Conservation (phyloP, 2,888 invertebrate genomes). For the Tubulanus polymorphus region DNA sequence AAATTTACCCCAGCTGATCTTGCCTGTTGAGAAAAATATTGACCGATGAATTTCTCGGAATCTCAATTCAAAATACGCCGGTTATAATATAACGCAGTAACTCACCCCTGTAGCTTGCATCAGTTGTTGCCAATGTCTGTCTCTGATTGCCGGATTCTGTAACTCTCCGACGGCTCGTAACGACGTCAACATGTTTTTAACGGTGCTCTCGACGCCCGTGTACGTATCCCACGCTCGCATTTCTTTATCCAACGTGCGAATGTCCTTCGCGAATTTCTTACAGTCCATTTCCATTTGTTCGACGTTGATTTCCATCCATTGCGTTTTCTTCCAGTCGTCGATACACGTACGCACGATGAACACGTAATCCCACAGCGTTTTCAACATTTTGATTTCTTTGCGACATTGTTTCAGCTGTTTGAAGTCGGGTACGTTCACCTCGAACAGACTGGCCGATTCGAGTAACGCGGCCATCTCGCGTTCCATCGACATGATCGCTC, state of each 20-base stretch:
- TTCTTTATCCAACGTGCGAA: conserved; percentile 78
- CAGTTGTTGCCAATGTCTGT: conserved; percentile 94
- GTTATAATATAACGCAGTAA: no score
- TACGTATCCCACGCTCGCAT: conserved; percentile 94
- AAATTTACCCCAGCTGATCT: no score
- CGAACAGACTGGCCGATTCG: conserved; percentile 87
- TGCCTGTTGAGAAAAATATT: no score
- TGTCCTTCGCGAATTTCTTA: conserved; percentile 86
- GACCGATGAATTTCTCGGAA: no score
- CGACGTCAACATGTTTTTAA: conserved; percentile 94
- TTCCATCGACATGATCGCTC: conserved; percentile 75
- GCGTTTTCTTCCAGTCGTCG: conserved; percentile 95
- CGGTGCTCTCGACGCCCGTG: conserved; percentile 79
- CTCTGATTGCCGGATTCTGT: conserved; percentile 92
- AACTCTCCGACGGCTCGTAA: conserved; percentile 90
- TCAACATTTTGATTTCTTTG: conserved; percentile 70
- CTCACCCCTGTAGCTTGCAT: conserved; percentile 86
- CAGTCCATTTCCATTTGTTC: conserved; percentile 99
- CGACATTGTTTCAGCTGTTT: conserved; percentile 87
- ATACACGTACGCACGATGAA: conserved; percentile 85
- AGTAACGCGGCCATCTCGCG: conserved; percentile 80
- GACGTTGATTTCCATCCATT: conserved; percentile 94
- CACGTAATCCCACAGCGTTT: conserved; percentile 95
- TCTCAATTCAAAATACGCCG: no score
- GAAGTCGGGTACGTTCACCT: conserved; percentile 91